A percentile compares a stretch with the other conserved stretches of the same genome.
Conservation (phyloP, 2,888 invertebrate species). For the Ecdyonurus torrentis region DNA sequence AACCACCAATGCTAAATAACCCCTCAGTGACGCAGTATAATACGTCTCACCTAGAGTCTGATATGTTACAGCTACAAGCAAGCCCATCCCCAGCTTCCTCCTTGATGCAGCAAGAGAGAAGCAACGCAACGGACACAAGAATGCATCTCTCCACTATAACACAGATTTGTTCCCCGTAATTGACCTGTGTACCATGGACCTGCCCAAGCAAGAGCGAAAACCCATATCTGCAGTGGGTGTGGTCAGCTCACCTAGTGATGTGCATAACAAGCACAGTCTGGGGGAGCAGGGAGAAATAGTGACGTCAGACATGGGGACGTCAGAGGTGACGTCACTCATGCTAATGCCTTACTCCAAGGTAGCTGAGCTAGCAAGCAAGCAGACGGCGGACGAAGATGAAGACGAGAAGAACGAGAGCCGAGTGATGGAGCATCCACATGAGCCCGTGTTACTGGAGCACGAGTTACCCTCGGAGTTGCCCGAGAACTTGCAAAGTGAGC, state of each 20-base stretch:
- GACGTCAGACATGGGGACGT: background rate
- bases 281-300: background rate
- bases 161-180: conserved; percentile 24
- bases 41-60: background rate
- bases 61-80: conserved; percentile 24
- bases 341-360: background rate
- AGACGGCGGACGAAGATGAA: background rate
- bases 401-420: background rate
- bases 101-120: conserved; percentile 21
- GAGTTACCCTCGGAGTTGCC: background rate
- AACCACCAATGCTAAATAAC: too few relatives aligned
- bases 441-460: too few relatives aligned
- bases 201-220: conserved; percentile 20
- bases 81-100: conserved; percentile 28
- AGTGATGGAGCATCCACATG: background rate
- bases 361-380: background rate
- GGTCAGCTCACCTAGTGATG: background rate
- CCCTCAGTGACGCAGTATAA: background rate
- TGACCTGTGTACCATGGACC: conserved; percentile 27
- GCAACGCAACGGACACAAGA: conserved; percentile 1
- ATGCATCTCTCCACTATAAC: conserved; percentile 10
- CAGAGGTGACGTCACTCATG: background rate
- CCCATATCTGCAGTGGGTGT: conserved; percentile 5
- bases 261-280: background rate
- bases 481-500: background rate